Evolutionary conservation across 2,113 vertebrate genomes (phyloP).

Genomic region (Eulacestoma nigropectus): DNA sequence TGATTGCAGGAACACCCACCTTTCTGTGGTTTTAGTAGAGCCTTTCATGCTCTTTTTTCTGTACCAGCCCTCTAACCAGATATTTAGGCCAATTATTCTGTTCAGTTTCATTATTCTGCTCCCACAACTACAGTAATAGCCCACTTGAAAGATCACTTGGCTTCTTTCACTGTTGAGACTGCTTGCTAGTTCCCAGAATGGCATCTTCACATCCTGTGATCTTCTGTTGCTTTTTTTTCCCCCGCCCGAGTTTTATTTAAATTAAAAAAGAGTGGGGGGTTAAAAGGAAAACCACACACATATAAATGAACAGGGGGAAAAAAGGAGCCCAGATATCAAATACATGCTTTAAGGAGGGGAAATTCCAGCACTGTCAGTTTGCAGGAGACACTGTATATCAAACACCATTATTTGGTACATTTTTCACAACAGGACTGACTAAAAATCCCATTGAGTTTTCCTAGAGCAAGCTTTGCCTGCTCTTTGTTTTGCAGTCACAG

Average conservation of each 20-base stretch:
- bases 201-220: constrained; percentile 35
- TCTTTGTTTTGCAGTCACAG: neutral
- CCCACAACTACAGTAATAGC: constrained; percentile 42
- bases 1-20: constrained; percentile 61
- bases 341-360: neutral
- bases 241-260: neutral
- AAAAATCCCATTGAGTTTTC: neutral
- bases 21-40: constrained; percentile 36
- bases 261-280: neutral
- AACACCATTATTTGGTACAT: neutral
- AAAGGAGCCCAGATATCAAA: neutral
- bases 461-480: neutral
- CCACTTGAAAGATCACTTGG: constrained; percentile 60
- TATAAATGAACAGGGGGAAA: neutral
- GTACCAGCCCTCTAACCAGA: constrained; percentile 36
- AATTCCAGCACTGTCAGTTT: neutral
- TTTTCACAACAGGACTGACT: neutral
- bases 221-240: neutral
- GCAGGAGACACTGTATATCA: neutral
- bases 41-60: constrained; percentile 47
- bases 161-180: constrained; percentile 37
- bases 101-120: constrained; percentile 65
- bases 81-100: constrained; percentile 59
- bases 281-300: constrained; percentile 2
- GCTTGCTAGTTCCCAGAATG: constrained; percentile 43